phyloP scores from a whole-genome alignment of 2,113 vertebrate genomes.

The Clarias magur region DNA sequence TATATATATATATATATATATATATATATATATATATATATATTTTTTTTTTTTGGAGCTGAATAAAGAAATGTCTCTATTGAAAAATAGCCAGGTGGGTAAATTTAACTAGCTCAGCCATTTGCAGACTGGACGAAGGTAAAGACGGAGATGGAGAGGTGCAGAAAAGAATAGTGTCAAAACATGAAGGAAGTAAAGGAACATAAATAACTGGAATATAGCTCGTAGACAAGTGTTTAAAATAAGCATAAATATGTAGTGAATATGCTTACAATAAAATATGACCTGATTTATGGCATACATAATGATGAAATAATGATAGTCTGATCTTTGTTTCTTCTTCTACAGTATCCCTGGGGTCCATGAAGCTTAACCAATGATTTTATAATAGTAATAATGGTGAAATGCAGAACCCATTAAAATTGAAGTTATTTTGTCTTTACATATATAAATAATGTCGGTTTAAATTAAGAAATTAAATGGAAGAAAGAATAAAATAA shows the following conservation, averaged over 20 bases:
- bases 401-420: not conserved
- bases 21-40: no score
- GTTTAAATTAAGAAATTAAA: not conserved
- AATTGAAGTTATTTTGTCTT: not conserved
- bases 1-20: no score
- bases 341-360: not conserved
- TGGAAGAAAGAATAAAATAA: not conserved
- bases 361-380: not conserved
- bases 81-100: conserved; percentile 73
- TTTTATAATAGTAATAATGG: not conserved
- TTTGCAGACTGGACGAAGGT: conserved; percentile 59
- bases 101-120: conserved; percentile 73
- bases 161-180: conserved; percentile 5
- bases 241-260: not conserved
- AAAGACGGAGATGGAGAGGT: conserved; percentile 39
- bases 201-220: not conserved
- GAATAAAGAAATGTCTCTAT: conserved; percentile 66
- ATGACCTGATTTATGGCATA: not conserved
- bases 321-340: not conserved
- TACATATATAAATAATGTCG: not conserved
- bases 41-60: conserved; percentile 40
- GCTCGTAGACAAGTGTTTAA: not conserved
- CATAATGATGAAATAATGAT: not conserved
- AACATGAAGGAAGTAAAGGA: conserved; percentile 1
- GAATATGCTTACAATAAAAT: conserved; percentile 7